Conservation (phyloP, 1,140 invertebrate species). For the Rhopalosiphum padi region DNA sequence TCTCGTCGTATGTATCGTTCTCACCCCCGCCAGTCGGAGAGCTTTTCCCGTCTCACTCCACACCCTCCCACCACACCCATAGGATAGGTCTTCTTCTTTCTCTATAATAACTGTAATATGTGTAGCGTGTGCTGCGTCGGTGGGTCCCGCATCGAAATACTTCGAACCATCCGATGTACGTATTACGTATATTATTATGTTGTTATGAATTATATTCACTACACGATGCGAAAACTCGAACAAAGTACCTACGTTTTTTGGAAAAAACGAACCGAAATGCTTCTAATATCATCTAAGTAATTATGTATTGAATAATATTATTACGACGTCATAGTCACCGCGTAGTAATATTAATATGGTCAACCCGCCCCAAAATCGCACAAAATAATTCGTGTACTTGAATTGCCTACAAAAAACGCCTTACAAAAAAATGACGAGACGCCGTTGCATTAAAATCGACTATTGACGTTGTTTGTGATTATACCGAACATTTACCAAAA, state of each 20-base stretch:
- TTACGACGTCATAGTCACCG: background rate
- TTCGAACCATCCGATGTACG: background rate
- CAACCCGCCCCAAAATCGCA: no score
- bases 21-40: background rate
- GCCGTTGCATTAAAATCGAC: background rate
- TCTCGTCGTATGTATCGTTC: no score
- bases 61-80: no score
- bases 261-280: background rate
- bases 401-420: constrained; percentile 27
- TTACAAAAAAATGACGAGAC: background rate
- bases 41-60: background rate
- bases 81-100: background rate
- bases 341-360: background rate
- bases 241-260: background rate
- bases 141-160: background rate
- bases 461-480: background rate
- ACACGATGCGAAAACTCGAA: background rate
- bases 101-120: background rate
- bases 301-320: background rate
- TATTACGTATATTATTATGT: no score
- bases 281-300: background rate
- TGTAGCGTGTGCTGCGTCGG: background rate
- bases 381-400: background rate
- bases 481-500: background rate
- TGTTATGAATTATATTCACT: background rate